Base-by-base conservation (phyloP, 2,113 vertebrate genomes). In the Phasianus colchicus region DNA sequence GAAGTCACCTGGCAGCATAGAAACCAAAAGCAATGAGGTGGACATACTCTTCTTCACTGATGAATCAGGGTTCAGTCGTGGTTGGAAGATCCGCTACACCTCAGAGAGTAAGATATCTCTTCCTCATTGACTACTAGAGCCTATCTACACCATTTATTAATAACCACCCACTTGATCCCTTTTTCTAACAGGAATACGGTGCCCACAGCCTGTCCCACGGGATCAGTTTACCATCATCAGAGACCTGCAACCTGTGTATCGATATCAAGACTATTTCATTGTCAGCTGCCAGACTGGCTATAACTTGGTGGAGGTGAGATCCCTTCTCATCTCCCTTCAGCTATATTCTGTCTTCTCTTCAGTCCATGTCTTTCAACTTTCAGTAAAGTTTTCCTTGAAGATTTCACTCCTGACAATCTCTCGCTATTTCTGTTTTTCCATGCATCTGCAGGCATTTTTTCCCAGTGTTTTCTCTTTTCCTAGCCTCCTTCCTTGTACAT, bases 71-170 rank as follows among this genome's bases (percentile, higher is more conserved):
- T 97, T 97, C 93, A 98, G 98, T 91, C 95, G 63, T 54, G 98
- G 98, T 82, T 98, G 98, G 98, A 98, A 97, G 87, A 92, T 98
- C 48, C 95, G 40, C 86, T 98, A 98, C 66, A 97, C 96, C 50
- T 97, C 97, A 0, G 95, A 98, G 54, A 96, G 98, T 98, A 96
- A 97, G 95, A 48, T 15, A 5, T 70, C 63, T 64, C 42, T 61
- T 40, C 36, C 52, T 42, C 24, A 64, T 25, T 40, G 72, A 20
- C 57, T 48, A 10, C 45, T 42, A 5, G 54, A 65, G 43, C 64
- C 63, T 60, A 2, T 27, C 60, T 83, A 13, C 19, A 18, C 20
- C 13, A 3, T 42, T 83, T 91, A 47, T 66, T 94, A 88, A 27
- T 78, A 45, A 19, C 76, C 63, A 16, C 3, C 45, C 40, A 30